Percentiles rank a stretch among this genome's conserved stretches.
Evolutionary conservation across 2,888 invertebrate species (phyloP).

Genomic region (Teleogryllus oceanicus): DNA sequence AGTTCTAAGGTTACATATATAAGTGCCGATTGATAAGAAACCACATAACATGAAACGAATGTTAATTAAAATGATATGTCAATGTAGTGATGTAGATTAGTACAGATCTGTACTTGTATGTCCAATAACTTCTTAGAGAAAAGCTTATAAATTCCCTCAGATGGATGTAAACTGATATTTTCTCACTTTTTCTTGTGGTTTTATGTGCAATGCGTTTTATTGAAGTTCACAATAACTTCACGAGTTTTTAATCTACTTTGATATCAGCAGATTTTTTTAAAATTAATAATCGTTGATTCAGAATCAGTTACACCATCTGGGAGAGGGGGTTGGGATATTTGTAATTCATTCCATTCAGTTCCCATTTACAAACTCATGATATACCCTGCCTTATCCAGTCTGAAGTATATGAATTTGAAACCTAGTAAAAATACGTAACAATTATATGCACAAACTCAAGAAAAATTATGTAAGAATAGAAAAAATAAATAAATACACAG

Average conservation of each 20-base stretch:
- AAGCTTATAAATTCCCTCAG: not conserved
- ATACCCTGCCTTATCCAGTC: not conserved
- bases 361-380: not conserved
- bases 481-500: not conserved
- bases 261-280: not conserved
- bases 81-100: too few species aligned
- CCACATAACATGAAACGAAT: too few species aligned
- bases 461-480: too few species aligned
- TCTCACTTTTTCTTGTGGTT: too few species aligned
- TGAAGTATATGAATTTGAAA: not conserved
- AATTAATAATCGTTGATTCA: slow-evolving; percentile 12
- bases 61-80: too few species aligned
- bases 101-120: too few species aligned
- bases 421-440: not conserved
- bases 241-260: not conserved
- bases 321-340: slow-evolving; percentile 31
- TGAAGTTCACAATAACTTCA: slow-evolving; percentile 1
- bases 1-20: too few species aligned
- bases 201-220: not conserved
- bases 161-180: not conserved
- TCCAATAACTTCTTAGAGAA: too few species aligned
- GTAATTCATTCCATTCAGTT: not conserved
- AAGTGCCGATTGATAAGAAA: too few species aligned
- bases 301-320: slow-evolving; percentile 31
- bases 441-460: not conserved